Base-by-base conservation (phyloP, 2,797 vertebrate genomes). In the Aplochiton taeniatus region DNA sequence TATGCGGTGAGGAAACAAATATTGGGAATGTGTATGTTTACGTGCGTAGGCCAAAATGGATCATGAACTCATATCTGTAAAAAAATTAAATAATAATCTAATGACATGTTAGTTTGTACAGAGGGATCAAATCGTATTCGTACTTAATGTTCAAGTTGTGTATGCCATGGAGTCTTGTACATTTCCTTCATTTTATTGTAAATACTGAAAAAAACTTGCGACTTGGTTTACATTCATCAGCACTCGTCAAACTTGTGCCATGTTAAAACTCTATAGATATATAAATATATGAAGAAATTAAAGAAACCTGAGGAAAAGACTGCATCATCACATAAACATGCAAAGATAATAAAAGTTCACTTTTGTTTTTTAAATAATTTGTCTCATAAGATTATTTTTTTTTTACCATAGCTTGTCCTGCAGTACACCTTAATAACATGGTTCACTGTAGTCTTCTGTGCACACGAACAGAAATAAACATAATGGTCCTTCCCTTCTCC, bases 181-280 rank as follows among this genome's bases (percentile, higher is more conserved):
- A 98, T 98, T 96, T 94, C 88, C 91, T 92, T 93, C 56, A 85
- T 88, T 87, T 93, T 92, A 89, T 90, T 99, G 96, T 98, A 99
- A 96, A 98, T 98, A 98, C 86, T 88, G 90, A 92, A 80, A 80
- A 79, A 61, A 73, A 77, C 80, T 76, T 89, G 90, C 94, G 91
- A 92, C 91, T 73, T 93, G 88, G 89, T 93, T 94, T 92, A 91
- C 80, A 90, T 91, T 94, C 94, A 94, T 94, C 93, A 94, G 94
- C 94, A 91, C 92, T 94, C 94, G 93, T 95, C 91, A 84, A 79
- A 92, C 88, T 90, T 91, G 93, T 94, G 91, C 95, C 93, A 92
- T 94, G 92, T 92, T 85, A 90, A 92, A 91, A 86, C 81, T 90
- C 87, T 88, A 86, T 79, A 88, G 77, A 89, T 87, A 83, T 85